Base-by-base conservation (phyloP, 2,888 invertebrate species). In the Drosophila multiciliata region DNA sequence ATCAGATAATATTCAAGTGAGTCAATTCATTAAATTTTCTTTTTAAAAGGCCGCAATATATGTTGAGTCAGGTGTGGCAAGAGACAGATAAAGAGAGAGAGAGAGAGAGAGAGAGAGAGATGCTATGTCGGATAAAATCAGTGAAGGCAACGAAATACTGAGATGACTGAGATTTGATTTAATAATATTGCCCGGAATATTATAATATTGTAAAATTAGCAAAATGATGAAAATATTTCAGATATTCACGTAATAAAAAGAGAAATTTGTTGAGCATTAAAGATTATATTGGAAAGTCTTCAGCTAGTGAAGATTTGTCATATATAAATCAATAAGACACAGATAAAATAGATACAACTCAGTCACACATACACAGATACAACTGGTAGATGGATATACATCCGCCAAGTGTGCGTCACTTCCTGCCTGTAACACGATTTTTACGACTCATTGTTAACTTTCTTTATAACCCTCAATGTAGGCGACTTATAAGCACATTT, bases 341-440 rank as follows among this genome's bases (percentile, higher is more conserved):
- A 40, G n/a, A 40, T 5, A 40, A 40, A n/a, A n/a, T n/a, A n/a
- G 1, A 2, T 11, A 40, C 5, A 40, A n/a, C 9, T 40, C 40
- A n/a, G 40, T 9, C n/a, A n/a, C 40, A 40, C 9, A 40, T 40
- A 1, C 4, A 40, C n/a, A 40, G 40, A 40, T 40, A n/a, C n/a
- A 11, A 40, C 40, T 11, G 9, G n/a, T n/a, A 23, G 15, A 8
- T 15, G 2, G 6, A 23, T 23, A 15, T 32, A 23, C 40, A 53
- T 52, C 36, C 49, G 9, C 17, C 23, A 20, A 26, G 11, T 4
- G 36, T 75, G 79, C n/a, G 71, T 78, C 77, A 82, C 68, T 69
- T 80, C 83, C 78, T 64, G 33, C 54, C 50, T 8, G 2, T 23
- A 11, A 20, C 15, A 11, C 11, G n/a, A 8, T 75, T 66, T 75